These are phyloP conservation scores for Ostrea denselamellosa DNA, from an alignment of 1,140 invertebrate genomes.

Conservation along the genomic window DNA sequence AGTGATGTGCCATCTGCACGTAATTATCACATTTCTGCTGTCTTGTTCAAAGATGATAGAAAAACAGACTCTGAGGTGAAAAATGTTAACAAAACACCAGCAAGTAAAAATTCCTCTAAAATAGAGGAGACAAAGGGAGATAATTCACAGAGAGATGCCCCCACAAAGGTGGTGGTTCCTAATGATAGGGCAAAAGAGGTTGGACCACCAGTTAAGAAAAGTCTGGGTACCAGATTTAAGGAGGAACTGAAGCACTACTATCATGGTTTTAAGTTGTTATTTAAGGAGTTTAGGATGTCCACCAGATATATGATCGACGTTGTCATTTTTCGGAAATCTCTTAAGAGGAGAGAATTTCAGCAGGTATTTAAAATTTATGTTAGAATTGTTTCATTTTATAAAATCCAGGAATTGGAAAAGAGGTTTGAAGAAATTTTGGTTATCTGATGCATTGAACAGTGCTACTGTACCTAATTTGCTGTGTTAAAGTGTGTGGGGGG, in stretches of 20 bases:
- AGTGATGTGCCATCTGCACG: not conserved
- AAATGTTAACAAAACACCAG: not conserved
- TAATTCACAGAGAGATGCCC: not conserved
- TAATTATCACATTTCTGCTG: conserved; percentile 1
- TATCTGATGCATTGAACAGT: too few species aligned
- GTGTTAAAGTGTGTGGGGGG: too few species aligned
- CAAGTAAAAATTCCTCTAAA: not conserved
- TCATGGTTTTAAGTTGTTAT: conserved; percentile 15
- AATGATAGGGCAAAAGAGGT: not conserved
- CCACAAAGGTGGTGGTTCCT: not conserved
- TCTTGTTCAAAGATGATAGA: not conserved
- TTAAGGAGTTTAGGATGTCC: conserved; percentile 14
- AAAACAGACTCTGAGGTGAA: not conserved
- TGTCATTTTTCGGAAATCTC: conserved; percentile 21
- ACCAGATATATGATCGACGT: conserved; percentile 20
- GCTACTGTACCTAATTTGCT: too few species aligned
- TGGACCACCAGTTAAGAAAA: conserved; percentile 23
- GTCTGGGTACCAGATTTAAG: not conserved
- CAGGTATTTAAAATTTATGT: not conserved
- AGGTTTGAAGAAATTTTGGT: too few species aligned
- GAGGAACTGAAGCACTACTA: conserved; percentile 21
- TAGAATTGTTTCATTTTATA: too few species aligned
- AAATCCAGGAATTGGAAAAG: too few species aligned
- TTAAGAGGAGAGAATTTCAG: not conserved
- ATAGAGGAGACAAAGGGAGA: not conserved